Evolutionary conservation across 2,888 invertebrate species (phyloP), one percentile per base, ranked within the genome.

Genomic region (Polia nebulosa): DNA sequence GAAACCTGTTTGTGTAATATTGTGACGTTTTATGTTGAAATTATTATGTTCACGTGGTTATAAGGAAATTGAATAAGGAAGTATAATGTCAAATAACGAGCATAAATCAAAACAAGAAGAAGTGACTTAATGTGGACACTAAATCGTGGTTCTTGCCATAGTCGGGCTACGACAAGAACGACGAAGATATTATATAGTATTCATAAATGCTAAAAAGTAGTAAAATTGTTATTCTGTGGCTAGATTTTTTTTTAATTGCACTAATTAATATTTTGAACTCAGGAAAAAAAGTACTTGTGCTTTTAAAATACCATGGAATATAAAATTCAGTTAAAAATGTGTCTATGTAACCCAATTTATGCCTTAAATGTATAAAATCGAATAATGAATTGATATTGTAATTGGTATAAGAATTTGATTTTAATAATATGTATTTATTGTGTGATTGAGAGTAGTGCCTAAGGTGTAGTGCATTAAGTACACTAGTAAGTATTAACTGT

Each of bases 401-500:
- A 60, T 49, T 36, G 57, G 11, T 20, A 8, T 25, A 44, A 53
- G 25, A 45, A 58, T 44, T 29, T 58, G 36, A 49, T 45, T 34
- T 6, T 13, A 39, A 66, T 25, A 64, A 25, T 53, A 57, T 56
- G 39, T 73, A 49, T 56, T 66, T 51, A 29, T 45, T 60, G 11
- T 45, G 27, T 52, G 53, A 45, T 22, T 44, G 32, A 60, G 15
- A 25, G 5, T 36, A 69, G 15, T 58, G 29, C 2, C 9, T 51
- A 51, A 71, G 27, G 5, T 17, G 11, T 22, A 34, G 32, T 27
- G 22, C n/a, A 41, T 11, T 32, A 27, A 29, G 29, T 25, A 7
- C 11, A 5, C 44, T 44, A 44, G n/a, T 61, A 52, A 69, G 69
- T 71, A 69, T 71, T 69, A 71, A 36, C 15, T 29, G 44, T 52